These are phyloP conservation scores for Azemiops feae DNA, from an alignment of 2,113 vertebrate genomes.

Conservation along the genomic window DNA sequence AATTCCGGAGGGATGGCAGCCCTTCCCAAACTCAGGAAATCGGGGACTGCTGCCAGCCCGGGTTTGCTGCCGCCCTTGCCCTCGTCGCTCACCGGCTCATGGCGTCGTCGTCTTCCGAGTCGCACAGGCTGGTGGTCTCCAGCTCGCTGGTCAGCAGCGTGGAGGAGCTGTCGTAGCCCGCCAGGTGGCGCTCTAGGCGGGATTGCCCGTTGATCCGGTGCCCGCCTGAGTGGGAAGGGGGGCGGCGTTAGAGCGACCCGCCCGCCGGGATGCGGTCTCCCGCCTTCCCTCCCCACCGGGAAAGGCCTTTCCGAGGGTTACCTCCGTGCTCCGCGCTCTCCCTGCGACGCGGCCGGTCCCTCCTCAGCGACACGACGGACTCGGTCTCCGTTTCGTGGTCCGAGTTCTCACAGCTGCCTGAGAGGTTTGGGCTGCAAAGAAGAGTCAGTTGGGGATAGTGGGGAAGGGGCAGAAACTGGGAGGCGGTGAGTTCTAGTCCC, in stretches of 20 bases:
- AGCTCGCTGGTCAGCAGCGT: constrained; percentile 91
- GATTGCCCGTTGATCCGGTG: constrained; percentile 81
- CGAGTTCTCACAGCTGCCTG: constrained; percentile 85
- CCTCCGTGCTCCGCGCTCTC: constrained; percentile 81
- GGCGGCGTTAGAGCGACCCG: neutral
- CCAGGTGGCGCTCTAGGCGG: constrained; percentile 77
- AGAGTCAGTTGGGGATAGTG: neutral
- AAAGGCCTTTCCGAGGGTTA: constrained; percentile 1
- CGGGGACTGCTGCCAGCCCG: neutral
- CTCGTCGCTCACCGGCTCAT: constrained; percentile 80
- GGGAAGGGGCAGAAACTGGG: neutral
- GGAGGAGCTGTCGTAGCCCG: constrained; percentile 85
- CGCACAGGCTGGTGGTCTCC: constrained; percentile 92
- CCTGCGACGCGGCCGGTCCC: constrained; percentile 81
- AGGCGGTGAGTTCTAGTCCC: too few relatives aligned
- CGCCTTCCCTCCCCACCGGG: rapidly evolving
- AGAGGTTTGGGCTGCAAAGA: constrained; percentile 78
- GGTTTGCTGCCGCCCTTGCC: rapidly evolving
- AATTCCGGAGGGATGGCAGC: neutral
- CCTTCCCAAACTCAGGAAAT: neutral
- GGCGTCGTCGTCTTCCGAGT: constrained; percentile 91
- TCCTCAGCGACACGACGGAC: constrained; percentile 84
- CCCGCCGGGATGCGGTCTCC: rapidly evolving
- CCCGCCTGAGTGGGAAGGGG: constrained; percentile 57
- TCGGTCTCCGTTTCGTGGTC: constrained; percentile 87